phyloP scores from a whole-genome alignment of 2,797 vertebrate species.

The Streptopelia turtur region DNA sequence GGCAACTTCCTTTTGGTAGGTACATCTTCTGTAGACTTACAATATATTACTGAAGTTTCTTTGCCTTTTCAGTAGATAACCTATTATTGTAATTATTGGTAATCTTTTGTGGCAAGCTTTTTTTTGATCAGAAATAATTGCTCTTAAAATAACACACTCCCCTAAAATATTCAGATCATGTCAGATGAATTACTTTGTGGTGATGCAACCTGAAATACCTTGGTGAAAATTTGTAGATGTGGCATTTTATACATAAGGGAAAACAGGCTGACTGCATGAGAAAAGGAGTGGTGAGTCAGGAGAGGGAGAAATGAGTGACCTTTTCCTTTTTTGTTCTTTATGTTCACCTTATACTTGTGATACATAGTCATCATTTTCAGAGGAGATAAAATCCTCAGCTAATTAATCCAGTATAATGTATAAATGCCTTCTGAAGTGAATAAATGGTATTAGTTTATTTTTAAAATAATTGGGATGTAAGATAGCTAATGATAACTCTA shows the following conservation, averaged over 20 bases:
- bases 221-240: constrained; percentile 8
- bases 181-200: neutral
- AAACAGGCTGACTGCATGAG: constrained; percentile 3
- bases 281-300: constrained; percentile 18
- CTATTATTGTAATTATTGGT: constrained; percentile 44
- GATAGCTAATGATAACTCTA: neutral
- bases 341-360: neutral
- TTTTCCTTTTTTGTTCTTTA: constrained; percentile 31
- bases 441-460: neutral
- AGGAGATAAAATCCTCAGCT: neutral
- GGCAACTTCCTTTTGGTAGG: constrained; percentile 17
- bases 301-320: neutral
- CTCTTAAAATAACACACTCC: constrained; percentile 27
- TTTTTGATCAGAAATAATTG: constrained; percentile 24
- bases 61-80: constrained; percentile 35
- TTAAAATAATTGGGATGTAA: neutral
- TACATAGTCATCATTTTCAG: neutral
- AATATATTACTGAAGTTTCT: constrained; percentile 38
- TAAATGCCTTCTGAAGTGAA: neutral
- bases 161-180: neutral
- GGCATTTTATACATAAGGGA: constrained; percentile 12
- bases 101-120: neutral
- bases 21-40: constrained; percentile 33
- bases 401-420: neutral
- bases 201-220: constrained; percentile 12